Base-by-base conservation (phyloP, 1,140 invertebrate species). In the Lineus longissimus region DNA sequence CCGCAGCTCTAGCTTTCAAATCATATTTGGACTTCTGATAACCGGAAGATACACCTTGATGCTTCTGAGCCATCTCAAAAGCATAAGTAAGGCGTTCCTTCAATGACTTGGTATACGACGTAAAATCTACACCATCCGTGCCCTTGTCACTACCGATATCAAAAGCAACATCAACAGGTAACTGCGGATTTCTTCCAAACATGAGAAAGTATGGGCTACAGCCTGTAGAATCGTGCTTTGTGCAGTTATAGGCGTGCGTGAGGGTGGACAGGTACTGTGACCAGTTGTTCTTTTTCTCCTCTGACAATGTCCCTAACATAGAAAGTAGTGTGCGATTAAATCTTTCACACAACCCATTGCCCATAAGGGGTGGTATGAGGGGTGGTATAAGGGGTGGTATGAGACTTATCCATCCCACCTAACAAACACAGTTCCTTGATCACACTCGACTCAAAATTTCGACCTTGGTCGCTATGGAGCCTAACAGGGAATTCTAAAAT, bases 301-400 rank as follows among this genome's bases (percentile, higher is more conserved):
- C 36, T 2, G 56, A 58, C n/a, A 72, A 57, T 29, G 66, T 71
- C 23, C 65, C 61, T n/a, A 70, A 59, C 66, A 70, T 70, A n/a
- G 57, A 4, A 51, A 51, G 9, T 4, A 51, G 25, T n/a, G 47
- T 51, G n/a, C 47, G 47, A 51, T 51, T 51, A 51, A 51, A 51
- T 7, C 47, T 6, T 51, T 51, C 47, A n/a, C 47, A 51, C 47
- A 7, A 9, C n/a, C 47, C 47, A 9, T 51, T 51, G 4, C 47
- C 47, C n/a, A 27, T 51, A 7, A n/a, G 47, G n/a, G 4, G 47
- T 43, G 40, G 40, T 43, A 13, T n/a, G 11, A 43, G 40, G 11
- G 11, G 11, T 43, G n/a, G 40, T 43, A 36, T 36, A 36, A 15
- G 33, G 33, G 6, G 33, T 36, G 6, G 33, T 36, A 4, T 15